Evolutionary conservation across 2,888 invertebrate species (phyloP), one percentile per base, ranked within the genome.

Genomic region (Orthonevra nobilis): DNA sequence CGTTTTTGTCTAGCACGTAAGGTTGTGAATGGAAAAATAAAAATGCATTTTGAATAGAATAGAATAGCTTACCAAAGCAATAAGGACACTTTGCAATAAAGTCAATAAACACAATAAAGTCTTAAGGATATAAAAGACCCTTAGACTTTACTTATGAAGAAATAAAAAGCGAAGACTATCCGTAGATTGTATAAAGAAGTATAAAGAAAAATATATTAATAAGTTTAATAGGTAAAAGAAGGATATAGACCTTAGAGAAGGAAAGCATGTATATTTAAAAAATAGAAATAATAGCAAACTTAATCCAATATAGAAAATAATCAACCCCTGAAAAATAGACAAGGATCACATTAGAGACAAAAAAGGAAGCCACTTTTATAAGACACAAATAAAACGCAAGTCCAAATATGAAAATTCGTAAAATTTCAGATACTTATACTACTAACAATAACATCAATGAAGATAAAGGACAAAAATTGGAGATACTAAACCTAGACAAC

Each of bases 261-360:
- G 17, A 20, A 52, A 52, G 4, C 42, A 64, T 26, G 2, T 28
- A 12, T 50, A 40, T 28, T 4, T 50, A 12, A 63, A 63, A 19
- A 38, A 34, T 30, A 60, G 60, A 20, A 61, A 44, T 23, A 54
- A 15, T 54, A 54, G 26, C 28, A 63, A 63, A 9, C 6, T 61
- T 1, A 30, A 34, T 23, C 60, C 58, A 7, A 36, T 14, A 2
- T 36, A 42, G 5, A 61, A 46, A 26, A 61, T 36, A 61, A 15
- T 9, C 0, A 28, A 38, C 7, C 2, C 10, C 2, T 14, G 26
- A 3, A 6, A 34, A 42, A 10, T 23, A 60, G 12, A n/a, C n/a
- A n/a, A n/a, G n/a, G n/a, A n/a, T n/a, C n/a, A n/a, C n/a, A n/a
- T n/a, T n/a, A n/a, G n/a, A n/a, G n/a, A n/a, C n/a, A 9, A 34